phyloP scores from a whole-genome alignment of 2,888 invertebrate genomes.

The Metellina segmentata region DNA sequence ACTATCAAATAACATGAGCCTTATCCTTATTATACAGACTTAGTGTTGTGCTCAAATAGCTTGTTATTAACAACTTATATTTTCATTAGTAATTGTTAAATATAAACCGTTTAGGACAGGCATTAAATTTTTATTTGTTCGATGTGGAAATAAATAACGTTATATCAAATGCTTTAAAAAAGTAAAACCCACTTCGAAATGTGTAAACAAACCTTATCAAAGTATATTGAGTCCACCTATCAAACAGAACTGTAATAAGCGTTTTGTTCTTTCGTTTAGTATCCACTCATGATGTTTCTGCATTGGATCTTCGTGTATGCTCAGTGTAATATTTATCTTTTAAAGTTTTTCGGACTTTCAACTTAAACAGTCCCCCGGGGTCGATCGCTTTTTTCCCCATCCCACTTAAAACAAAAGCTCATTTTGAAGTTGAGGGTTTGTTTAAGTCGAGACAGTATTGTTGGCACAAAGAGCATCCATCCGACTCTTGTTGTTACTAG shows the following conservation, averaged over 20 bases:
- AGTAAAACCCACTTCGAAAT: not conserved
- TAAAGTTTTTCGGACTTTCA: constrained; percentile 25
- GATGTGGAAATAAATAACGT: too few species aligned
- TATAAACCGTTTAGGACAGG: too few species aligned
- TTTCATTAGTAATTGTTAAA: too few species aligned
- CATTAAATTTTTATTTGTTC: too few species aligned
- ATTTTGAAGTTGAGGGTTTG: not conserved
- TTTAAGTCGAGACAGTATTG: not conserved
- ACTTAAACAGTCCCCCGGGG: not conserved
- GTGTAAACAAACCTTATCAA: not conserved
- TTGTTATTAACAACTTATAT: too few species aligned
- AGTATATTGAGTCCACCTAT: not conserved
- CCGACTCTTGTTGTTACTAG: not conserved
- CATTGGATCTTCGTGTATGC: constrained; percentile 1
- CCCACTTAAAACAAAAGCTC: not conserved
- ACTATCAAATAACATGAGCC: too few species aligned
- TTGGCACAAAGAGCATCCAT: not conserved
- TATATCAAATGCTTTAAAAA: too few species aligned
- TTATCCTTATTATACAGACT: too few species aligned
- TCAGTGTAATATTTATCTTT: constrained; percentile 34
- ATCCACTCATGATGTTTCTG: not conserved
- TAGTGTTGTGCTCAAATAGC: too few species aligned
- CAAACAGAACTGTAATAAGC: not conserved
- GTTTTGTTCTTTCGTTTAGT: not conserved
- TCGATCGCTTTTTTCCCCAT: not conserved